Evolutionary conservation across 2,888 invertebrate species (phyloP).

Genomic region (Homarus gammarus): DNA sequence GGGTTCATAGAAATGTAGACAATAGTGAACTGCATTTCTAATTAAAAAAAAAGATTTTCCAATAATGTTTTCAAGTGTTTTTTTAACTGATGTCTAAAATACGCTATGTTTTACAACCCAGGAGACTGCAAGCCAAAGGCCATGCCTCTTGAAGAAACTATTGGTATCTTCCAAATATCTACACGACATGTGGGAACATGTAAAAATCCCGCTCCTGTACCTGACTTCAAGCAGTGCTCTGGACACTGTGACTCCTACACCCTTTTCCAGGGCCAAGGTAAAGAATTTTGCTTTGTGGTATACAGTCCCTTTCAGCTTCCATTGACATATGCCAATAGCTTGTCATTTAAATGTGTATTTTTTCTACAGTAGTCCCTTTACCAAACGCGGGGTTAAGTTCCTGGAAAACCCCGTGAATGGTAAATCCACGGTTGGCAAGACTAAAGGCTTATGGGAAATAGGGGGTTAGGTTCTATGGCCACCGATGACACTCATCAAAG

Average conservation of each 20-base stretch:
- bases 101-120: slow-evolving; percentile 3
- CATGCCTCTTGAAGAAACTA: slow-evolving; percentile 75
- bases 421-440: neutral
- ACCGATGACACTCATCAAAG: too few species aligned
- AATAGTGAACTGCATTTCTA: neutral
- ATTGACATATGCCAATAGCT: too few species aligned
- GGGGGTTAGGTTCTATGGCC: too few species aligned
- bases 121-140: slow-evolving; percentile 75
- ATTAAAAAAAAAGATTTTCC: neutral
- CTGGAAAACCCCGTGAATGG: too few species aligned
- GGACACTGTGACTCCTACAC: slow-evolving; percentile 77
- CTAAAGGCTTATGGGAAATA: too few species aligned
- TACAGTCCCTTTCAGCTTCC: too few species aligned
- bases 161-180: slow-evolving; percentile 73
- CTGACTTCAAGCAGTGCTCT: slow-evolving; percentile 74
- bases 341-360: too few species aligned
- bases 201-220: slow-evolving; percentile 76
- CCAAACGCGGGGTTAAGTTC: too few species aligned
- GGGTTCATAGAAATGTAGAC: too few species aligned
- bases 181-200: slow-evolving; percentile 76
- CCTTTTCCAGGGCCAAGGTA: slow-evolving; percentile 64
- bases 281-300: too few species aligned
- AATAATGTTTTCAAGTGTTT: neutral
- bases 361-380: too few species aligned
- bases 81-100: neutral